Evolutionary conservation across 2,888 invertebrate species (phyloP), one percentile per base, ranked within the genome.

Genomic region (Phaonia tiefii): DNA sequence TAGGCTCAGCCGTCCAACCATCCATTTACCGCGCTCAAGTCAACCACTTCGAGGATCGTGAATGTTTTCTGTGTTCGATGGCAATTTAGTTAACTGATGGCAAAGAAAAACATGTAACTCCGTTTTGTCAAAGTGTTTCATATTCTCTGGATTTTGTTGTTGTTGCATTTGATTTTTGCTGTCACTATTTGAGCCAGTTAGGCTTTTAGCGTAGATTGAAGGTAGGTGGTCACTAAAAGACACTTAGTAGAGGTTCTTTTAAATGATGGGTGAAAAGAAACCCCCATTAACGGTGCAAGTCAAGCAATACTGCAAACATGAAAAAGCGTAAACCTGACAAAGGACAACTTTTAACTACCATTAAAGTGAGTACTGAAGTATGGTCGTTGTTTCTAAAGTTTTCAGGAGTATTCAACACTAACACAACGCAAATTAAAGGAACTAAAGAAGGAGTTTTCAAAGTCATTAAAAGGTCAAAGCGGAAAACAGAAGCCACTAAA

Each of bases 31-130:
- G 4, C 8, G 31, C 4, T 8, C n/a, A 3, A 31, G 31, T n/a
- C n/a, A n/a, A n/a, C n/a, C n/a, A n/a, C n/a, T n/a, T n/a, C n/a
- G n/a, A n/a, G n/a, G n/a, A n/a, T n/a, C n/a, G n/a, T 76, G 22
- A 63, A 73, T 80, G 80, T 65, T 80, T 76, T 73, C 69, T 54
- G 73, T 73, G 58, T 80, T 76, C 73, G 69, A 80, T 73, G 80
- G 76, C 72, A 80, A 76, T 76, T 73, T 80, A n/a, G 65, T 75
- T 65, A 76, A 56, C 54, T 73, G 73, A 70, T 76, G 69, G 69
- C 37, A 63, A 73, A 76, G 56, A 76, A 76, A 70, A 39, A 63
- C 73, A 69, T 15, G 17, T 17, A 3, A 69, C 75, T 73, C 69
- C 76, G 76, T n/a, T n/a, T n/a, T n/a, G n/a, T 63, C 73, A 73